phyloP scores from a whole-genome alignment of 2,888 invertebrate genomes.

The Epiblema foenella region DNA sequence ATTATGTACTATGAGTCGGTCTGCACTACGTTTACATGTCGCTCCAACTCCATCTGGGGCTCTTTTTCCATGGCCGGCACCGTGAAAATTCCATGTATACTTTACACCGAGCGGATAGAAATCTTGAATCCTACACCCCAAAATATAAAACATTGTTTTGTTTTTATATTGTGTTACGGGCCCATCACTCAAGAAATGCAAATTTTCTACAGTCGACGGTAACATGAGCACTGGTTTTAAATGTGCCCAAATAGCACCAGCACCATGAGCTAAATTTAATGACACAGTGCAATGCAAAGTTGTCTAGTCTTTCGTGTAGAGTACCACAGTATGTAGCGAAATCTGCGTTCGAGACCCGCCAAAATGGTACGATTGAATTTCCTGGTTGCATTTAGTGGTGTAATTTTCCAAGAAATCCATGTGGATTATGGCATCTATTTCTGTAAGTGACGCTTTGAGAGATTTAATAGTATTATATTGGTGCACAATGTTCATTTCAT shows the following conservation, averaged over 20 bases:
- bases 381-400: slow-evolving; percentile 43
- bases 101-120: neutral
- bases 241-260: slow-evolving; percentile 22
- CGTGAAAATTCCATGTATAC: slow-evolving; percentile 1
- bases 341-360: slow-evolving; percentile 35
- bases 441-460: slow-evolving; percentile 44
- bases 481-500: slow-evolving; percentile 46
- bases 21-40: neutral
- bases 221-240: slow-evolving; percentile 8
- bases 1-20: neutral
- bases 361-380: slow-evolving; percentile 47
- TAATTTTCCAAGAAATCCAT: slow-evolving; percentile 47
- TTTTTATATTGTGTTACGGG: slow-evolving; percentile 13
- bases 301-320: neutral
- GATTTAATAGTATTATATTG: slow-evolving; percentile 46
- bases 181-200: slow-evolving; percentile 13
- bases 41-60: slow-evolving; percentile 3
- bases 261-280: slow-evolving; percentile 12
- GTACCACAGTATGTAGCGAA: slow-evolving; percentile 14
- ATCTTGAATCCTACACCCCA: neutral
- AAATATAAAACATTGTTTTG: slow-evolving; percentile 7
- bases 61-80: neutral
- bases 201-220: slow-evolving; percentile 5
- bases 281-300: slow-evolving; percentile 18
- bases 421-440: slow-evolving; percentile 46